Base-by-base conservation (phyloP, 2,113 vertebrate species). In the Dasyornis broadbenti region DNA sequence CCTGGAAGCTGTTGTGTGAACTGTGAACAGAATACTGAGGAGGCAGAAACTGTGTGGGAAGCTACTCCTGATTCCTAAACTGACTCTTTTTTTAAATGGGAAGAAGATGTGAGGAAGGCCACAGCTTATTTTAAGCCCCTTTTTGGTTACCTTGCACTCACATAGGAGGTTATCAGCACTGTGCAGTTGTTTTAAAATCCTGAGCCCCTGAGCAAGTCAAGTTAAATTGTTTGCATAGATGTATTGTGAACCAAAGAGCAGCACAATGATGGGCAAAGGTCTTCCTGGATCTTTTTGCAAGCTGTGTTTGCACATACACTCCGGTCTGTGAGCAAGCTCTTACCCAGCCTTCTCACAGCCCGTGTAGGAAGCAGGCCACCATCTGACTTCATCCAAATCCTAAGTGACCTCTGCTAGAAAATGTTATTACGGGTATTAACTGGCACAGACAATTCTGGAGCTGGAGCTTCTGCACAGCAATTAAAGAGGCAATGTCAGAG, bases 1-100 rank as follows among this genome's bases (percentile, higher is more conserved):
- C 70, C 91, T 96, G 94, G 86, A 96, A 95, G 63, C 57, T 85
- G 52, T 94, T 64, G 53, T 64, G 49, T 80, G 84, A 95, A 76
- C 94, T 89, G 91, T 92, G 94, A 92, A 65, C 70, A 69, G 94
- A 96, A 95, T 96, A 85, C 2, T 90, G 89, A 97, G 89, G 84
- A 94, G 91, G 73, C 11, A 94, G 35, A 77, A 82, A 77, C 6
- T 72, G 42, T 13, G 30, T 84, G 75, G 61, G 60, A 95, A 89
- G n/a, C 23, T 90, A 45, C 10, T 82, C 15, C 7, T 50, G n/a
- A 85, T 57, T 85, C 27, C 40, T 61, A 45, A 82, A 75, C 7
- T 42, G 28, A 53, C 24, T 57, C 44, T 39, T 56, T 76, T 82
- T 82, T 82, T 4, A 30, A 82, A 13, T 35, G 26, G 10, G 15